Evolutionary conservation across 2,113 vertebrate genomes (phyloP).

Genomic region (Mastomys coucha): DNA sequence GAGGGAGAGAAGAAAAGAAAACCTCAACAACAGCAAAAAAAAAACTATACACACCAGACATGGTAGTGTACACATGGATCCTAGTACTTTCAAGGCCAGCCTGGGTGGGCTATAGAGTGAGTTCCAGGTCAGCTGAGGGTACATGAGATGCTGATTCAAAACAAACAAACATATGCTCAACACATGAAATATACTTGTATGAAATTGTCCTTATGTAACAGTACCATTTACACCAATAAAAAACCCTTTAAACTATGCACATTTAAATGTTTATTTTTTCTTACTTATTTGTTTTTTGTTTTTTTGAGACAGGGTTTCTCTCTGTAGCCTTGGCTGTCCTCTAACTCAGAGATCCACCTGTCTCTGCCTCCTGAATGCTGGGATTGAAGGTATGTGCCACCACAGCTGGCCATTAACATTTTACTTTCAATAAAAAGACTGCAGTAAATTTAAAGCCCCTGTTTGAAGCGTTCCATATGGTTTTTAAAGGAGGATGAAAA

Average conservation of each 20-base stretch:
- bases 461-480: not conserved
- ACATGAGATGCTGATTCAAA: not conserved
- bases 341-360: no score
- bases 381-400: not conserved
- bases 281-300: not conserved
- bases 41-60: not conserved
- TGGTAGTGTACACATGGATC: not conserved
- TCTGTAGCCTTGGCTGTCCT: not conserved
- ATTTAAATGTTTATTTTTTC: not conserved
- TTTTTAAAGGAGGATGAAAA: not conserved
- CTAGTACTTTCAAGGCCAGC: not conserved
- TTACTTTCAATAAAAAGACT: not conserved
- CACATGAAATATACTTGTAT: no score
- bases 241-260: not conserved
- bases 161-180: not conserved
- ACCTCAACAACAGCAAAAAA: not conserved
- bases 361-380: not conserved
- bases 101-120: not conserved
- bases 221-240: not conserved
- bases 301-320: not conserved
- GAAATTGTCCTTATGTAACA: not conserved
- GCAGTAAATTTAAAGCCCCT: not conserved
- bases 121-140: not conserved
- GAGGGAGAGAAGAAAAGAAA: no score
- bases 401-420: not conserved